Base-by-base conservation (phyloP, 2,888 invertebrate species). In the Eremobia ochroleuca region DNA sequence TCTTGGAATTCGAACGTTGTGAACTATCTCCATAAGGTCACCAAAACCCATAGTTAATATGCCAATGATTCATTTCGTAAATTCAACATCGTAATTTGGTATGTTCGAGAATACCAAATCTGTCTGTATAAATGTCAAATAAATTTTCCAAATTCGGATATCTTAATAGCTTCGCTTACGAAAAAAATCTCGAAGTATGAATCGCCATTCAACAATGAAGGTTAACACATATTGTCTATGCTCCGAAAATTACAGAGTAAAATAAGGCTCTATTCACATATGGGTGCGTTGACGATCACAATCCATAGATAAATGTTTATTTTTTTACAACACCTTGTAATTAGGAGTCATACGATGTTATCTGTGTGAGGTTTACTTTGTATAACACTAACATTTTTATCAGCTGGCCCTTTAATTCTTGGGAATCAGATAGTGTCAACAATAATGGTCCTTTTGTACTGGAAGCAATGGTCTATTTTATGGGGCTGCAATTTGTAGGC, bases 311-410 rank as follows among this genome's bases (percentile, higher is more conserved):
- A 83, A 59, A 79, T 68, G 71, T 79, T 77, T 79, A 74, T 80
- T 85, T 85, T 80, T 85, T 83, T 85, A 75, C 71, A 62, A 73
- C 64, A 79, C 69, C 70, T 82, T 82, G 66, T 86, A 83, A 83
- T 85, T 81, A 85, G 8, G 67, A 72, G 71, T 73, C 80, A 68
- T 81, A 64, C 70, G 77, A 86, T 79, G 76, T 68, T 79, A 81
- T 86, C 65, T 73, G 67, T 81, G 75, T 71, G 70, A 75, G 59
- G 52, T 69, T 79, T 73, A 71, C 76, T 83, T 82, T 83, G 71
- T 87, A 49, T 82, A 43, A 58, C 55, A 69, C 62, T 78, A 80
- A 76, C 64, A 67, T 52, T 64, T 64, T 8, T 15, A 67, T 77
- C 75, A 81, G 59, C 62, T 65, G 75, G 73, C 65, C 37, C 40